A percentile compares a stretch with the other conserved stretches of the same genome.
Conservation (phyloP, 2,113 vertebrate species). For the Nibea coibor region DNA sequence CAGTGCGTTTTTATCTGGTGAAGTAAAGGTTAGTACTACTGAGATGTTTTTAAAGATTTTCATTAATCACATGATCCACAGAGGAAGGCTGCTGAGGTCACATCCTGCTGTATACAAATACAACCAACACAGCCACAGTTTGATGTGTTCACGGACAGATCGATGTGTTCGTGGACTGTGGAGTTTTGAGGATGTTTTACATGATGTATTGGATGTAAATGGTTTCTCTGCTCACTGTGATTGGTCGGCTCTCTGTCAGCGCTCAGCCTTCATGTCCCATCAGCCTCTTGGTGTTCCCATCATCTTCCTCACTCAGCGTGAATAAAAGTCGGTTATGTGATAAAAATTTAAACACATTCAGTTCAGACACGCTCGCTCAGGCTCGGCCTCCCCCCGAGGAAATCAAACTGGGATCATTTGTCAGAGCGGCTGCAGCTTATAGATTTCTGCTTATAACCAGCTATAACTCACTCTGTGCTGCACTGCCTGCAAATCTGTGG, state of each 20-base stretch:
- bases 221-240: conserved; percentile 2
- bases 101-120: no score
- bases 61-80: no score
- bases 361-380: background rate
- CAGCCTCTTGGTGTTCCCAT: conserved; percentile 40
- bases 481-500: conserved; percentile 30
- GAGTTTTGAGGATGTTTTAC: background rate
- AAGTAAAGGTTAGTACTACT: no score
- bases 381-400: conserved; percentile 1
- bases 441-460: conserved; percentile 48
- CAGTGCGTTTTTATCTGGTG: no score
- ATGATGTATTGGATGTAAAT: background rate
- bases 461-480: conserved; percentile 41
- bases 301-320: conserved; percentile 9
- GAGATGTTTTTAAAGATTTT: no score
- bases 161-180: background rate
- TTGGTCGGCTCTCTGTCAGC: conserved; percentile 35
- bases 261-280: conserved; percentile 27
- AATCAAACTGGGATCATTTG: conserved; percentile 53
- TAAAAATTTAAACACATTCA: conserved; percentile 48
- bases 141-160: no score
- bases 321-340: conserved; percentile 40
- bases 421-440: conserved; percentile 46
- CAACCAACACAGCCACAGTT: no score
- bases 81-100: no score